A percentile compares a stretch with the other conserved stretches of the same genome.
phyloP scores from a whole-genome alignment of 2,113 vertebrate species.

The Zosterops pallidus region DNA sequence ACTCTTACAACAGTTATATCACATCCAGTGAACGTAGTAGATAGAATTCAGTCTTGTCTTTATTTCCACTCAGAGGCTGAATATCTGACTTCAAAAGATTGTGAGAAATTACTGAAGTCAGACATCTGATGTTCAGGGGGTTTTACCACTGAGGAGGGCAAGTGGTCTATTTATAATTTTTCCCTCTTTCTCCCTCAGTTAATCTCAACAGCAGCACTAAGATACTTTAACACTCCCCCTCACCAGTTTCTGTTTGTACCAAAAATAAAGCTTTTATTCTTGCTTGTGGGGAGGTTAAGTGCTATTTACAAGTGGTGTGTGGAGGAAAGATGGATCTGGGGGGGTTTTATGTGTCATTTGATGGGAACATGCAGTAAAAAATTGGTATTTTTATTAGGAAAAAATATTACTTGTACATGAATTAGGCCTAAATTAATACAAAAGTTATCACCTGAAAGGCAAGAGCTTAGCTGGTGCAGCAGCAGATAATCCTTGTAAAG shows the following conservation, averaged over 20 bases:
- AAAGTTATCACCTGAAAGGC: background rate
- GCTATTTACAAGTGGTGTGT: background rate
- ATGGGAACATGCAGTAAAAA: background rate
- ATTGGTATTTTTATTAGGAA: background rate
- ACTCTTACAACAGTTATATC: background rate
- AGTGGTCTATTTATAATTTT: background rate
- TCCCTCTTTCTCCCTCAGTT: background rate
- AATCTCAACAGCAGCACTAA: background rate
- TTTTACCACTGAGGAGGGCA: background rate
- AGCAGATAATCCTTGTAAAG: background rate
- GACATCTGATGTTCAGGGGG: background rate
- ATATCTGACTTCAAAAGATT: background rate
- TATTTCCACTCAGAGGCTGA: background rate
- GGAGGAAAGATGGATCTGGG: background rate
- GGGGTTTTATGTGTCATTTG: background rate
- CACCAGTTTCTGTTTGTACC: background rate
- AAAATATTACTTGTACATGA: background rate
- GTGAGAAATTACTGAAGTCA: background rate
- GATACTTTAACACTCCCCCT: background rate
- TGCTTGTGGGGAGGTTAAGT: background rate
- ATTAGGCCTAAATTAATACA: background rate
- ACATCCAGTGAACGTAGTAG: background rate
- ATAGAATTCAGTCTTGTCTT: background rate
- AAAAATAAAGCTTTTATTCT: background rate
- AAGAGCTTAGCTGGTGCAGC: background rate